Conservation (phyloP, 2,113 vertebrate species). For the Glaucidium brasilianum region DNA sequence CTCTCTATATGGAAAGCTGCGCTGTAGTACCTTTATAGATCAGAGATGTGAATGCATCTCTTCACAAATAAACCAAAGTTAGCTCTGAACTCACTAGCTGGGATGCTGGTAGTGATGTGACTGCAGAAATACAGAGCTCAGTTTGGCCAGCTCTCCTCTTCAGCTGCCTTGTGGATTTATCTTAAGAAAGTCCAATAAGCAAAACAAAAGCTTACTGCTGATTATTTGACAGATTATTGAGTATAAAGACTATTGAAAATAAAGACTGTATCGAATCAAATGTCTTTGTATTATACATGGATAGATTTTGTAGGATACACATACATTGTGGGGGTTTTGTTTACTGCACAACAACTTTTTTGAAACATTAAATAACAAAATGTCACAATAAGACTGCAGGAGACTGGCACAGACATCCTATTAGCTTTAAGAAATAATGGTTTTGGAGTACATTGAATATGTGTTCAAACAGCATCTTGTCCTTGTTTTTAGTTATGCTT, state of each 20-base stretch:
- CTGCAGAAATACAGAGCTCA: neutral
- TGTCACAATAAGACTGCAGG: neutral
- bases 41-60: neutral
- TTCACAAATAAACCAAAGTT: neutral
- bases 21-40: neutral
- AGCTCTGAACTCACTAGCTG: fast-evolving
- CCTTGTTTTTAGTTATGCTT: neutral
- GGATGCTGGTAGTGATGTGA: neutral
- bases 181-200: neutral
- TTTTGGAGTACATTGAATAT: neutral
- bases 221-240: neutral
- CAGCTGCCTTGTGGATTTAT: neutral
- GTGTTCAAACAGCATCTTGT: neutral
- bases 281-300: neutral
- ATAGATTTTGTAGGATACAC: neutral
- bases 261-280: neutral
- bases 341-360: neutral
- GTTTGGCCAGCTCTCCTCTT: neutral
- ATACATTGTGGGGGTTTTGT: neutral
- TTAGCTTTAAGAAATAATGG: neutral
- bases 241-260: neutral
- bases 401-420: neutral
- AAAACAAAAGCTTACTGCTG: neutral
- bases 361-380: neutral
- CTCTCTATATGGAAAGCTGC: neutral